phyloP scores from a whole-genome alignment of 2,888 invertebrate species.

The Willowsia nigromaculata region DNA sequence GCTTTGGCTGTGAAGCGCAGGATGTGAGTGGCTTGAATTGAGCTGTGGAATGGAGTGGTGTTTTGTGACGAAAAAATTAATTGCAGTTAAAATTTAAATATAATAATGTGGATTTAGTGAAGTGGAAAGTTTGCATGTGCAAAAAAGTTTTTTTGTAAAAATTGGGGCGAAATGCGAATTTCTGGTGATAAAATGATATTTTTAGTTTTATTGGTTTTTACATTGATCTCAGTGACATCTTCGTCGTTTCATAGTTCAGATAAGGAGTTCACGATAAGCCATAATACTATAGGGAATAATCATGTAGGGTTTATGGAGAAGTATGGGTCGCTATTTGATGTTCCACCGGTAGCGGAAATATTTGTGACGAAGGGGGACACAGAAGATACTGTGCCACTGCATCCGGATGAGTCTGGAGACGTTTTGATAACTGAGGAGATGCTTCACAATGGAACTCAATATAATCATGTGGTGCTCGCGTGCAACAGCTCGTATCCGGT shows the following conservation, averaged over 20 bases:
- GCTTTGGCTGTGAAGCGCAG: too few relatives aligned
- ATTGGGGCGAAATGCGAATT: too few relatives aligned
- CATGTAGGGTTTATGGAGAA: slow-evolving; percentile 7
- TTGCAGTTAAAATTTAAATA: too few relatives aligned
- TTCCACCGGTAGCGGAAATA: slow-evolving; percentile 66
- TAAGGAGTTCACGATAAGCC: slow-evolving; percentile 22
- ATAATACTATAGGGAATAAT: slow-evolving; percentile 5
- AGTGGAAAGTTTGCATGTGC: too few relatives aligned
- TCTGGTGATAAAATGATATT: too few relatives aligned
- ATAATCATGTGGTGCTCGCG: slow-evolving; percentile 76
- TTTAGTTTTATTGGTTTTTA: not conserved
- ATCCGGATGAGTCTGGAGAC: slow-evolving; percentile 62
- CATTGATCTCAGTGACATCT: not conserved
- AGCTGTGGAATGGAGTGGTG: too few relatives aligned
- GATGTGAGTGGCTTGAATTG: too few relatives aligned
- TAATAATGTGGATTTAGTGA: too few relatives aligned
- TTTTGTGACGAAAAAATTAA: too few relatives aligned
- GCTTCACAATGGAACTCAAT: slow-evolving; percentile 73
- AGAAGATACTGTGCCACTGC: slow-evolving; percentile 68
- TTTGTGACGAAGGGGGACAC: slow-evolving; percentile 72
- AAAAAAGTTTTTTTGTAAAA: too few relatives aligned
- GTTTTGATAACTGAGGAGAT: slow-evolving; percentile 73
- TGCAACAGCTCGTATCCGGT: slow-evolving; percentile 77
- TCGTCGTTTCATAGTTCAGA: not conserved
- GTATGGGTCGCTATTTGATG: slow-evolving; percentile 2